Evolutionary conservation across 2,113 vertebrate species (phyloP).

Genomic region (Microcebus murinus): DNA sequence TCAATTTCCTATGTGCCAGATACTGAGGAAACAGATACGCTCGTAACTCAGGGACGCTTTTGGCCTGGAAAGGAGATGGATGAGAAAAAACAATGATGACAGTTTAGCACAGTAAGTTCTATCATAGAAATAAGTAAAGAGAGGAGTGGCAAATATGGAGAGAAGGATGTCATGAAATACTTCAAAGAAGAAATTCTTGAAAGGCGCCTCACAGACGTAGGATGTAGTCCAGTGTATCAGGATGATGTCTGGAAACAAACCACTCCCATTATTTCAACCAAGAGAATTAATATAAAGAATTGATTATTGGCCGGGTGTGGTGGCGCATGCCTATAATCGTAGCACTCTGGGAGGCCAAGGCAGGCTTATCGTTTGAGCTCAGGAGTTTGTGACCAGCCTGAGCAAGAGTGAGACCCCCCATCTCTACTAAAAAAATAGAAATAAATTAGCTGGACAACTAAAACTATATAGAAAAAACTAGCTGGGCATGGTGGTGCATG

Average conservation of each 20-base stretch:
- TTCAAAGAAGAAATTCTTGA: constrained; percentile 27
- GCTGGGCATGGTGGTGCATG: no score
- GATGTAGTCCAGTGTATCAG: neutral
- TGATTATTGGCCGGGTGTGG: neutral
- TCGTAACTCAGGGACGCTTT: neutral
- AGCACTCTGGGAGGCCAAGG: no score
- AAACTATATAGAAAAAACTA: no score
- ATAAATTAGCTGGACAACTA: no score
- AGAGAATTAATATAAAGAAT: neutral
- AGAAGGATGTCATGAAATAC: neutral
- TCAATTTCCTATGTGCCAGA: constrained; percentile 14
- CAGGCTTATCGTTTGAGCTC: no score
- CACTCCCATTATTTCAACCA: neutral
- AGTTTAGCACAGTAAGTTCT: constrained; percentile 29
- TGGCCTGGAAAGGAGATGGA: neutral
- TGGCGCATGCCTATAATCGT: no score
- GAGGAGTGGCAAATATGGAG: neutral
- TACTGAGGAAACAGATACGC: neutral
- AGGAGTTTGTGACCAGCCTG: no score
- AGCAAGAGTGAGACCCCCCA: no score
- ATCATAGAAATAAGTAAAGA: neutral
- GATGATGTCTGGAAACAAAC: constrained; percentile 27
- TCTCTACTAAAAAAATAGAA: no score
- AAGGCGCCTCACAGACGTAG: neutral
- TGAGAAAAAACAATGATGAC: neutral